Percentiles rank a stretch among this genome's conserved stretches.
Conservation (phyloP, 2,113 vertebrate species). For the Delphinapterus leucas region DNA sequence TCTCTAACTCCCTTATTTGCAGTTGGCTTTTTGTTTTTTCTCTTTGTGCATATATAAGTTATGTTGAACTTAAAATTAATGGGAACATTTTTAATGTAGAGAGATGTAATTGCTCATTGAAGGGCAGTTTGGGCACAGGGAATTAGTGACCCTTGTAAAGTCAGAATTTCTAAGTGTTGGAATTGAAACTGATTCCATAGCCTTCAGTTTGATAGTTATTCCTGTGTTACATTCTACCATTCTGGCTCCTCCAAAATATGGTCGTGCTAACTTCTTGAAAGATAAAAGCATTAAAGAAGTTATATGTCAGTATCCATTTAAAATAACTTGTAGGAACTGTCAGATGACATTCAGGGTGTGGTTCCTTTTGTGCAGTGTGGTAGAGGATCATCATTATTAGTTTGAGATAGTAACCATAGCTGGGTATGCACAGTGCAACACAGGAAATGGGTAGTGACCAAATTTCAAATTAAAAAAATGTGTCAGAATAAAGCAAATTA, state of each 20-base stretch:
- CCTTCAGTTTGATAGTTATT: constrained; percentile 2
- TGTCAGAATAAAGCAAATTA: background rate
- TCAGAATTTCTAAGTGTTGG: constrained; percentile 46
- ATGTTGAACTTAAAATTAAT: constrained; percentile 9
- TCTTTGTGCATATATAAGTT: background rate
- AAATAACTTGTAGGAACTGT: constrained; percentile 40
- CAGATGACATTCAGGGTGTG: background rate
- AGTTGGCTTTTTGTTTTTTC: background rate
- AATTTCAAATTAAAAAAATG: constrained; percentile 47
- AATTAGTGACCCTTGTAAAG: background rate
- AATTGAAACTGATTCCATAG: background rate
- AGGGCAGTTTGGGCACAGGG: background rate
- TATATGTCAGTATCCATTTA: background rate
- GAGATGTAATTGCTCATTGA: background rate
- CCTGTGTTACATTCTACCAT: background rate
- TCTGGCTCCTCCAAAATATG: constrained; percentile 19
- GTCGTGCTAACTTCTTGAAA: constrained; percentile 28
- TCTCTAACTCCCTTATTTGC: constrained; percentile 31
- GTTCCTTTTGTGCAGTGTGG: background rate
- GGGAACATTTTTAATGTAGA: background rate
- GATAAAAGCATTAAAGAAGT: background rate
- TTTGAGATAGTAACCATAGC: constrained; percentile 34
- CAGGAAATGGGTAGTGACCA: constrained; percentile 17
- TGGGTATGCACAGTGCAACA: background rate
- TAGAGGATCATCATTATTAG: background rate